Evolutionary conservation across 2,888 invertebrate species (phyloP).

Genomic region (Lasioglossum vierecki): DNA sequence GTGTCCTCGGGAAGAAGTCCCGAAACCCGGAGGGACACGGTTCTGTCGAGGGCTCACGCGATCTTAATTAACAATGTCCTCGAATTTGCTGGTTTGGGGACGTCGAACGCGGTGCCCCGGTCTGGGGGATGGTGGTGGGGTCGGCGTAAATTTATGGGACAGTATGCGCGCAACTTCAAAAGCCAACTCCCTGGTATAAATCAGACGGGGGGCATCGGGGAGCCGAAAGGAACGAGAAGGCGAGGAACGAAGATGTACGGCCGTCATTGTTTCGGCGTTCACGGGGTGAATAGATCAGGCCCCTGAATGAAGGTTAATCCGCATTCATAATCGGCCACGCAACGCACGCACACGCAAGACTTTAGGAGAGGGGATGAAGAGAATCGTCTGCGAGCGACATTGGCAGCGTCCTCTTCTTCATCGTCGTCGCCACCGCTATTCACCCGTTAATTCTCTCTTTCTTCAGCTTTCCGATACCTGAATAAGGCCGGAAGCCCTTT

Average conservation of each 20-base stretch:
- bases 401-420: background rate
- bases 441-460: conserved; percentile 79
- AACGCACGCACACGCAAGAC: conserved; percentile 35
- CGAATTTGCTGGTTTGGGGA: conserved; percentile 51
- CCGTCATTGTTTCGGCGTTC: conserved; percentile 63
- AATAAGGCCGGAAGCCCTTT: conserved; percentile 81
- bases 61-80: conserved; percentile 56
- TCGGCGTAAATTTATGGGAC: conserved; percentile 47
- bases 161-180: conserved; percentile 52
- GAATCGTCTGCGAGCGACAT: conserved; percentile 36
- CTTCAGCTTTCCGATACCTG: conserved; percentile 69
- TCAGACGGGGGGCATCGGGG: conserved; percentile 35
- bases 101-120: conserved; percentile 42
- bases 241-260: conserved; percentile 56
- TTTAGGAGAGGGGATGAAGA: conserved; percentile 22
- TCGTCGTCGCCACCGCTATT: conserved; percentile 61
- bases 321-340: conserved; percentile 74
- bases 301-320: conserved; percentile 73
- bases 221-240: conserved; percentile 27
- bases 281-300: conserved; percentile 59
- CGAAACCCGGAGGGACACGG: background rate
- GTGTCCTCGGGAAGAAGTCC: background rate
- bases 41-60: conserved; percentile 41
- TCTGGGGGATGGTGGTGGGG: background rate
- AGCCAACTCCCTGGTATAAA: conserved; percentile 59